A percentile compares a stretch with the other conserved stretches of the same genome.
These are phyloP conservation scores for Cheilosia soror DNA, from an alignment of 2,888 invertebrate species.

Conservation along the genomic window DNA sequence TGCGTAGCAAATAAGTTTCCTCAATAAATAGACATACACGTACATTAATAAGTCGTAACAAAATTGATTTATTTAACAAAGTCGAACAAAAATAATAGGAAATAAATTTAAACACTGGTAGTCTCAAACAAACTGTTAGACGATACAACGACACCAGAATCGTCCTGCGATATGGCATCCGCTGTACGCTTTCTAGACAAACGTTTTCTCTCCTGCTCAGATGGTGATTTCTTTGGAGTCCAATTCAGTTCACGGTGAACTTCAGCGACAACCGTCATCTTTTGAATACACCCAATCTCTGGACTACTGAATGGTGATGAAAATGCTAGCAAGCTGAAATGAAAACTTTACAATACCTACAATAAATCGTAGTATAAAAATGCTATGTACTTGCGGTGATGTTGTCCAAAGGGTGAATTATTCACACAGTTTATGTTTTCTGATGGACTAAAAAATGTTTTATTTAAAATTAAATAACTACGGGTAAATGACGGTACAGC, in stretches of 20 bases:
- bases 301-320: conserved; percentile 76
- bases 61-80: neutral
- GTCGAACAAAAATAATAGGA: neutral
- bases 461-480: neutral
- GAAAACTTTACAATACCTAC: neutral
- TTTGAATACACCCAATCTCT: conserved; percentile 63
- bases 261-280: conserved; percentile 76
- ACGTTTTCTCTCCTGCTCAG: conserved; percentile 23
- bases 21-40: too few species aligned
- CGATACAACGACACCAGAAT: conserved; percentile 73
- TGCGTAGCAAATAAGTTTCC: too few species aligned
- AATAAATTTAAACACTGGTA: conserved; percentile 36
- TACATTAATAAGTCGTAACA: neutral
- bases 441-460: neutral
- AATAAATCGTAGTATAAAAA: neutral
- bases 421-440: conserved; percentile 31
- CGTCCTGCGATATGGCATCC: conserved; percentile 50
- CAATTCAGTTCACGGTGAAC: conserved; percentile 80
- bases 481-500: neutral
- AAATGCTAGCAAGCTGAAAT: conserved; percentile 31
- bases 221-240: conserved; percentile 75
- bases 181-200: conserved; percentile 51
- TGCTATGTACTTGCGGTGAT: conserved; percentile 15
- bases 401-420: conserved; percentile 22
- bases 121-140: conserved; percentile 54